Evolutionary conservation across 2,113 vertebrate genomes (phyloP).

Genomic region (Takifugu bimaculatus): DNA sequence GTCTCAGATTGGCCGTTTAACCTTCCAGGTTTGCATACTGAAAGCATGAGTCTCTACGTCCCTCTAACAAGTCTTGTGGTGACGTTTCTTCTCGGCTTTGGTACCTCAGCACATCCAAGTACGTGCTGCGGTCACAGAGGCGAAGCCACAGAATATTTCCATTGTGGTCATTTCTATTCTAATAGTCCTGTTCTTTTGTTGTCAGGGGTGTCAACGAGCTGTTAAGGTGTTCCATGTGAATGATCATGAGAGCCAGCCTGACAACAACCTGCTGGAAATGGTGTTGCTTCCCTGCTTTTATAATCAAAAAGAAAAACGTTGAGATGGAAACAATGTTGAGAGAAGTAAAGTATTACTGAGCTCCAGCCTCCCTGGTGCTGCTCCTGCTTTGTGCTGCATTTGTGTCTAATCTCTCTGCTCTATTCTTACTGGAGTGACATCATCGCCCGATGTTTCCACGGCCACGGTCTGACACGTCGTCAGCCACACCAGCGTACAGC

Average conservation of each 20-base stretch:
- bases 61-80: neutral
- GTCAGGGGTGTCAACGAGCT: neutral
- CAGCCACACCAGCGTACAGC: constrained; percentile 14
- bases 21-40: constrained; percentile 9
- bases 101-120: constrained; percentile 9
- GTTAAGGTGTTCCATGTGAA: too few relatives aligned
- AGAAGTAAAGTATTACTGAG: constrained; percentile 1
- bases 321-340: too few relatives aligned
- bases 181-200: neutral
- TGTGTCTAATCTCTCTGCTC: constrained; percentile 50
- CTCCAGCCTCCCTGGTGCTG: constrained; percentile 10
- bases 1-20: neutral
- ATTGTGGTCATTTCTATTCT: constrained; percentile 2
- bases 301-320: too few relatives aligned
- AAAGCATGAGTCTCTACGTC: constrained; percentile 7
- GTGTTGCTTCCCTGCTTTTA: neutral
- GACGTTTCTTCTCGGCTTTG: constrained; percentile 13
- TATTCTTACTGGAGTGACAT: constrained; percentile 51
- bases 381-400: constrained; percentile 16
- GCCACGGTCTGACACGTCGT: constrained; percentile 24
- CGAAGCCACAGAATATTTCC: neutral
- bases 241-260: too few relatives aligned
- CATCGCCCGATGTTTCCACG: constrained; percentile 44
- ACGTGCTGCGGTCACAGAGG: constrained; percentile 1
- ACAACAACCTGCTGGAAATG: neutral